Percentiles rank a stretch among this genome's conserved stretches.
phyloP scores from a whole-genome alignment of 35 echinoderm and acorn worm genomes.

The Anneissia japonica region DNA sequence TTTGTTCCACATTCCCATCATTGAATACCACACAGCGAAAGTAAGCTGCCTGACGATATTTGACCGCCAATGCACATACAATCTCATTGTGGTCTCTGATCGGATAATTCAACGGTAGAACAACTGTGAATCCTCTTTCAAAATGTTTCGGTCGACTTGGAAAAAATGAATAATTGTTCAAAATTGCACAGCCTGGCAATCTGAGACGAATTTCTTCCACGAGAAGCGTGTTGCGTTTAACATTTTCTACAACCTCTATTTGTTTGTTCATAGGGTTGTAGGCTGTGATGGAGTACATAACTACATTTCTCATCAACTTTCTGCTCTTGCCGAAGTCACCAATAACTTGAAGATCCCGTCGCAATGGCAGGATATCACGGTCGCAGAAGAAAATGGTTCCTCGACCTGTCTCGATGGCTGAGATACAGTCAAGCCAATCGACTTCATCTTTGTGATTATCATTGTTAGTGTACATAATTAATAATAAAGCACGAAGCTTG shows the following conservation, averaged over 20 bases:
- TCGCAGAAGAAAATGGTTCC: constrained; percentile 52
- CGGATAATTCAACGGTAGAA: constrained; percentile 29
- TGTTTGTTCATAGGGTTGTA: constrained; percentile 60
- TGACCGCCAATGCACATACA: constrained; percentile 28
- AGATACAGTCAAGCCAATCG: constrained; percentile 61
- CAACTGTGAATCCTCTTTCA: constrained; percentile 51
- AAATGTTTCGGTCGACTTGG: constrained; percentile 34
- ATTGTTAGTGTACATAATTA: no score
- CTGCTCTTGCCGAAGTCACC: neutral
- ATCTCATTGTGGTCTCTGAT: constrained; percentile 26
- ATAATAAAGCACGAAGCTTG: no score
- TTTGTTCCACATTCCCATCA: constrained; percentile 25
- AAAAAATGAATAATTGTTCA: constrained; percentile 63
- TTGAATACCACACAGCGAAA: constrained; percentile 35
- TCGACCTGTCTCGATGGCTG: constrained; percentile 41
- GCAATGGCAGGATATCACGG: neutral
- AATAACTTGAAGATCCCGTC: constrained; percentile 3
- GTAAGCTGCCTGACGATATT: constrained; percentile 54
- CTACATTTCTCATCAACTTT: constrained; percentile 21
- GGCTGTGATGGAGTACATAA: constrained; percentile 54
- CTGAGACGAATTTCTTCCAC: constrained; percentile 1
- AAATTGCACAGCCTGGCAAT: constrained; percentile 34
- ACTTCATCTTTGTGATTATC: neutral
- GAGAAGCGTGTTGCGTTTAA: constrained; percentile 14
- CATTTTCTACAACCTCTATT: constrained; percentile 30